Base-by-base conservation (phyloP, 2,888 invertebrate genomes). In the Halictus ligatus region DNA sequence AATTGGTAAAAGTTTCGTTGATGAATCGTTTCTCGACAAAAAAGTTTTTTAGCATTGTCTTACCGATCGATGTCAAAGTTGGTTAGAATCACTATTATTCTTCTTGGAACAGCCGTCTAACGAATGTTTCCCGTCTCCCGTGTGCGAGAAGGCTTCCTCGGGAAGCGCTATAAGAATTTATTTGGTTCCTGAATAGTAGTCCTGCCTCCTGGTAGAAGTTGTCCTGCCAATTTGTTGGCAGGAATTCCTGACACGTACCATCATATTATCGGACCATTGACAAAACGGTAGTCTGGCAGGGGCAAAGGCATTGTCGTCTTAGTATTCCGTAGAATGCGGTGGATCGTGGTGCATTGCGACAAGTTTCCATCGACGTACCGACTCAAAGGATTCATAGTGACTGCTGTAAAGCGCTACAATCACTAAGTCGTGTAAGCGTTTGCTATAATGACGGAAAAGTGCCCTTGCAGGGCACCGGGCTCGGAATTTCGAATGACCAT, bases 271-370 rank as follows among this genome's bases (percentile, higher is more conserved):
- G 8, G 29, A 7, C 29, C 64, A 64, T 29, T 64, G 40, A 60
- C 60, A 72, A 18, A 72, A 71, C 35, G 40, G 21, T 21, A 29
- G 64, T 64, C 64, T 64, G 29, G 64, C 64, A 35, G 15, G 64
- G 29, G 18, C 8, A 35, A 64, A 15, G 18, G 18, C 29, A 29
- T 64, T 64, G 64, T 64, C 64, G 64, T 64, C 29, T 64, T 64
- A 35, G 64, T 64, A 64, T 64, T 64, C 64, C 8, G 29, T 64
- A 64, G 64, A 15, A 64, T 64, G 29, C 64, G 64, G 18, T 18
- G 35, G 64, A 15, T 64, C 29, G 29, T 64, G 64, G 64, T 64
- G 64, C 64, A 64, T 64, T 64, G 64, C 64, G 64, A 64, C 64
- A 15, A 8, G 64, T 64, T 64, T 29, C 64, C 29, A 64, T 64